A percentile compares a stretch with the other conserved stretches of the same genome.
phyloP scores from a whole-genome alignment of 2,888 invertebrate species.

The Zele albiditarsus region DNA sequence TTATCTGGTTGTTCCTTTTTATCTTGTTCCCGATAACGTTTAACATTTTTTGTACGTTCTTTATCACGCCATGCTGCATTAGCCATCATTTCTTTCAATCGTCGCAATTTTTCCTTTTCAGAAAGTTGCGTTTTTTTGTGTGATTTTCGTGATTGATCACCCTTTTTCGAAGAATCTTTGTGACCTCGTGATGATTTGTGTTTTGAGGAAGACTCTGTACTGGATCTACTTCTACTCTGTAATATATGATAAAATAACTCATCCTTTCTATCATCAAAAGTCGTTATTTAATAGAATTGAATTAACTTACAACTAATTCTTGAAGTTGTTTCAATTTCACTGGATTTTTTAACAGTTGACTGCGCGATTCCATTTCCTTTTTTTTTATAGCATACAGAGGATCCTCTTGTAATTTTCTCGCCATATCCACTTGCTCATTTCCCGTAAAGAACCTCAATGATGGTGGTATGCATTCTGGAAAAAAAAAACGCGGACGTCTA shows the following conservation, averaged over 20 bases:
- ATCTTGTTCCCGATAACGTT: constrained; percentile 78
- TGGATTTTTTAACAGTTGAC: constrained; percentile 91
- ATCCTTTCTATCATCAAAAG: constrained; percentile 38
- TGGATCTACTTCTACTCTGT: constrained; percentile 61
- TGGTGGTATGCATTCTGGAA: constrained; percentile 83
- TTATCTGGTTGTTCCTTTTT: constrained; percentile 73
- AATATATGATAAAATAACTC: constrained; percentile 28
- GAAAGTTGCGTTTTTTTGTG: constrained; percentile 71
- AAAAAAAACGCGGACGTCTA: constrained; percentile 35
- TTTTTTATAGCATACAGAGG: constrained; percentile 92
- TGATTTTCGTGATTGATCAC: constrained; percentile 59
- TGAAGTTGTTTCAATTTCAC: constrained; percentile 90
- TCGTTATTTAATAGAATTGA: constrained; percentile 20
- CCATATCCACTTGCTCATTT: constrained; percentile 87
- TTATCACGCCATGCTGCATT: constrained; percentile 84
- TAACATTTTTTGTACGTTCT: constrained; percentile 79
- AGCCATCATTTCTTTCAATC: constrained; percentile 86
- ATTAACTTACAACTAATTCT: constrained; percentile 77
- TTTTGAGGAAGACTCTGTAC: constrained; percentile 46
- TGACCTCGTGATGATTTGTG: constrained; percentile 42
- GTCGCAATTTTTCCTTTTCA: constrained; percentile 81
- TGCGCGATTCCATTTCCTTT: constrained; percentile 89
- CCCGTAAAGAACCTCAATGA: constrained; percentile 77
- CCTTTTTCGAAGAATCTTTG: constrained; percentile 48
- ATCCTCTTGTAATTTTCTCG: constrained; percentile 93